Conservation (phyloP, 2,113 vertebrate genomes). For the Rattus rattus region DNA sequence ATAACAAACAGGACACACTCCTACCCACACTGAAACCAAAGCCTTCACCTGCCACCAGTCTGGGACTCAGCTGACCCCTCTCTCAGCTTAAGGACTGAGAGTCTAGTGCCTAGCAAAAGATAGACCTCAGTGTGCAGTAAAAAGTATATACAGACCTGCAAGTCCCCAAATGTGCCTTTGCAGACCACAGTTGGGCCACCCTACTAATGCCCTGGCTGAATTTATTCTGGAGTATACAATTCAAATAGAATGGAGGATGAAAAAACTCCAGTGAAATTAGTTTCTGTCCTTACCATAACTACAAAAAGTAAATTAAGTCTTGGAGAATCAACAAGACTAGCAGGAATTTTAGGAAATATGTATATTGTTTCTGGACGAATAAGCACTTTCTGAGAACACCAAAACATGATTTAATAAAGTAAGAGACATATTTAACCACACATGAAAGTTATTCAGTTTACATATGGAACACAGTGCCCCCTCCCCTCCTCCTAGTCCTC, state of each 20-base stretch:
- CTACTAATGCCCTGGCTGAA: rapidly evolving
- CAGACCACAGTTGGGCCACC: rapidly evolving
- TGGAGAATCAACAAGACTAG: background rate
- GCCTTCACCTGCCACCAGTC: rapidly evolving
- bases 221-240: background rate
- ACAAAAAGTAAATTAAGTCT: background rate
- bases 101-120: background rate
- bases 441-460: no score
- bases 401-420: background rate
- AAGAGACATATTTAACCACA: background rate
- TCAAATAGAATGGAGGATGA: background rate
- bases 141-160: background rate
- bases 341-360: background rate
- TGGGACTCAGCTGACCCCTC: no score
- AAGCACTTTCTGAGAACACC: background rate
- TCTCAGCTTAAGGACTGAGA: background rate
- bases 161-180: no score
- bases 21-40: background rate
- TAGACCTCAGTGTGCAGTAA: no score
- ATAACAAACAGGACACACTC: background rate
- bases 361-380: background rate
- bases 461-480: no score
- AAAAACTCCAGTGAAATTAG: background rate
- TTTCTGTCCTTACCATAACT: background rate
- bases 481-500: background rate